phyloP scores from a whole-genome alignment of 2,888 invertebrate genomes.

The Plagodis pulveraria region DNA sequence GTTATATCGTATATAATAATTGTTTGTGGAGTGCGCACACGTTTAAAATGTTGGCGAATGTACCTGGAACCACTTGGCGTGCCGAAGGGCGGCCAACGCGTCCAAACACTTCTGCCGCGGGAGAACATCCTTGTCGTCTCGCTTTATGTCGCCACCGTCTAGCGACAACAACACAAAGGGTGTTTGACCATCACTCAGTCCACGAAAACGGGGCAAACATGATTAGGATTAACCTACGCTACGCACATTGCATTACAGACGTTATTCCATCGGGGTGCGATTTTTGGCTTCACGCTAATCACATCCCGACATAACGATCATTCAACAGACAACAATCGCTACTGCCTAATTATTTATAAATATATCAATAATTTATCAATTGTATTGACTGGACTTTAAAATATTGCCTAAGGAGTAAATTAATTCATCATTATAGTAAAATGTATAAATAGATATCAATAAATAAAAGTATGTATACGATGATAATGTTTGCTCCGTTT shows the following conservation, averaged over 20 bases:
- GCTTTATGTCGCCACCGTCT: conserved; percentile 87
- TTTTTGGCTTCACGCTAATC: conserved; percentile 6
- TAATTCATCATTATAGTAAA: conserved; percentile 11
- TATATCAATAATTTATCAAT: too few relatives aligned
- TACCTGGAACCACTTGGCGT: conserved; percentile 99
- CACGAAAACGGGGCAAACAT: conserved; percentile 83
- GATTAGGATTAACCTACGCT: conserved; percentile 33
- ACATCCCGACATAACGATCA: conserved; percentile 23
- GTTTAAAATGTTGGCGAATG: conserved; percentile 78
- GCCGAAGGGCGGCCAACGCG: conserved; percentile 99
- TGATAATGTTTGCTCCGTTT: conserved; percentile 81
- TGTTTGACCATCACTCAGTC: conserved; percentile 89
- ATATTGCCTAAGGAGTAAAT: not conserved
- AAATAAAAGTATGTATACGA: not conserved
- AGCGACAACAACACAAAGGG: conserved; percentile 87
- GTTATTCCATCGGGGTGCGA: conserved; percentile 16
- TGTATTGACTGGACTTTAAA: not conserved
- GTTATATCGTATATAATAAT: not conserved
- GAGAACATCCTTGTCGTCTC: conserved; percentile 96
- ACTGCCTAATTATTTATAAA: conserved; percentile 5
- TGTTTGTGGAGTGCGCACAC: conserved; percentile 68
- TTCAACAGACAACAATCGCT: not conserved
- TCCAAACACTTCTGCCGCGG: conserved; percentile 99
- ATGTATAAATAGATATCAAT: conserved; percentile 49
- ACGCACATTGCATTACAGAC: conserved; percentile 18